A percentile compares a stretch with the other conserved stretches of the same genome.
phyloP scores from a whole-genome alignment of 2,113 vertebrate genomes.

The Egretta garzetta region DNA sequence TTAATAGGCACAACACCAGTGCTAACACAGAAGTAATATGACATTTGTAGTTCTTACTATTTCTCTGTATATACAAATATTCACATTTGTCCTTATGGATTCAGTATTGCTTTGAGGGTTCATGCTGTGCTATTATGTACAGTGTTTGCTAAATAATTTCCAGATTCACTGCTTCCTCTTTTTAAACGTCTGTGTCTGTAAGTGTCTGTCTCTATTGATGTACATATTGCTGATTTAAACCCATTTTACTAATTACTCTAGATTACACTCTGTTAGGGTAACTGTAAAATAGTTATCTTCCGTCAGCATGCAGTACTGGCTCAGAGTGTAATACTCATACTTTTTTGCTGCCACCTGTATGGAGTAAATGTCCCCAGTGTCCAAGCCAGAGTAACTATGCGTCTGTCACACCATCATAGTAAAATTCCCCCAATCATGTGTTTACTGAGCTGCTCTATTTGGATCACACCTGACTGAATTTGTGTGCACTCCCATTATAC shows the following conservation, averaged over 20 bases:
- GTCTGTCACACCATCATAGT: not conserved
- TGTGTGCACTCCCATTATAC: not conserved
- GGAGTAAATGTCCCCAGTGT: not conserved
- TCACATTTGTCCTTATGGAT: not conserved
- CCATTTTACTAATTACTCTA: not conserved
- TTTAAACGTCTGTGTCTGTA: not conserved
- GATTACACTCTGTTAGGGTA: not conserved
- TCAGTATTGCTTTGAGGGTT: not conserved
- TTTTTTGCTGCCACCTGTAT: not conserved
- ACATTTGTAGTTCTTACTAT: not conserved
- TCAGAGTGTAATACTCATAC: not conserved
- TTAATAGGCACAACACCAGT: not conserved
- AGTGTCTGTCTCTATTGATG: not conserved
- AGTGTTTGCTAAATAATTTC: not conserved
- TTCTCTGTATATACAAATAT: not conserved
- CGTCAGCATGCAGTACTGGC: not conserved
- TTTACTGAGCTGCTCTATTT: not conserved
- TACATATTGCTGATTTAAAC: not conserved
- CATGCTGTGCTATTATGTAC: not conserved
- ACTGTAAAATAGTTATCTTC: not conserved
- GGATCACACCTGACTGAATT: not conserved
- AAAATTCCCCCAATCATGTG: not conserved
- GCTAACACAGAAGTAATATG: not conserved
- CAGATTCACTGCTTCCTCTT: not conserved
- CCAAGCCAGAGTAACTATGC: not conserved